Conservation (phyloP, 2,797 vertebrate species). For the Momotus momota region DNA sequence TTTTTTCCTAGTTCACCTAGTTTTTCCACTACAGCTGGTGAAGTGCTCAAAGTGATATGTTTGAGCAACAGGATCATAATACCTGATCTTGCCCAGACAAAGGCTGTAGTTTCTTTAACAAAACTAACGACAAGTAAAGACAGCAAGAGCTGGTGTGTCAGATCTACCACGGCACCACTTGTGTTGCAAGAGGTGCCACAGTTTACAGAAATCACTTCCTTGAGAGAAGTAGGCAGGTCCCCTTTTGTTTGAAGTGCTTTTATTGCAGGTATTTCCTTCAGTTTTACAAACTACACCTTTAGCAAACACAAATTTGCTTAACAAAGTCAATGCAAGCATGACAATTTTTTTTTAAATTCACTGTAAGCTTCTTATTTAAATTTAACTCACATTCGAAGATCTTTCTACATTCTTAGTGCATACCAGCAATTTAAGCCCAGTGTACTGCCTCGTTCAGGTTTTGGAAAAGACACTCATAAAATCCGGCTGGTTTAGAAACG, state of each 20-base stretch:
- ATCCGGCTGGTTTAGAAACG: neutral
- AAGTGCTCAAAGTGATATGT: neutral
- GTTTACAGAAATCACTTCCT: conserved; percentile 49
- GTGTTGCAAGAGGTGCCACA: neutral
- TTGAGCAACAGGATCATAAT: neutral
- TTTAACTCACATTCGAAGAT: neutral
- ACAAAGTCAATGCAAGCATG: neutral
- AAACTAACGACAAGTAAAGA: neutral
- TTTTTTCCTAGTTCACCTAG: neutral
- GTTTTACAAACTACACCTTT: conserved; percentile 3
- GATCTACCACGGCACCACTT: neutral
- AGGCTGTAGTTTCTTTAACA: neutral
- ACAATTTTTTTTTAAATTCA: neutral
- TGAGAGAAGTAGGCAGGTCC: neutral
- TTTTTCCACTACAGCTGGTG: neutral
- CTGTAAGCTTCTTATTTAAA: neutral
- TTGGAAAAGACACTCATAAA: neutral
- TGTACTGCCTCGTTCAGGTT: neutral
- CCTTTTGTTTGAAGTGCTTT: conserved; percentile 1
- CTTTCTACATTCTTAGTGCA: neutral
- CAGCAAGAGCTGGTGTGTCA: neutral
- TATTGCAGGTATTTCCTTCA: conserved; percentile 11
- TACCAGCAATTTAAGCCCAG: neutral
- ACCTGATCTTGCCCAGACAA: neutral
- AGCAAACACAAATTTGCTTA: neutral